These are phyloP conservation scores for Clepsis dumicolana DNA, from an alignment of 2,888 invertebrate genomes.

Conservation along the genomic window DNA sequence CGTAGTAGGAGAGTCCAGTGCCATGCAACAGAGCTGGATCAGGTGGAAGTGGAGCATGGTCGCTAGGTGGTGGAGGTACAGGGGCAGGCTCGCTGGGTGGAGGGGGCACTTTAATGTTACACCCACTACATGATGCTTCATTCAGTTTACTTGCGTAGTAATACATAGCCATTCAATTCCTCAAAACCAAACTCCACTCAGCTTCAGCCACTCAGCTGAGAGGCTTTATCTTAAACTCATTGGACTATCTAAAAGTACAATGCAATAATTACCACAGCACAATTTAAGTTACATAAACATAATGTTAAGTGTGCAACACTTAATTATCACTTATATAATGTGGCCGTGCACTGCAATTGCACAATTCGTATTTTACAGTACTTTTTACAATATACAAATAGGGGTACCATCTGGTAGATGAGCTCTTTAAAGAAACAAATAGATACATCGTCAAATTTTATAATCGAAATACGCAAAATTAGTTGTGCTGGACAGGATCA, in stretches of 20 bases:
- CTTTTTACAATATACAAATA: neutral
- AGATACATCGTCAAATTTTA: constrained; percentile 17
- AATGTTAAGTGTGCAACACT: constrained; percentile 19
- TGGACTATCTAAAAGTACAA: constrained; percentile 56
- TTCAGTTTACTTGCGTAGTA: constrained; percentile 90
- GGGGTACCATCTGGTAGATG: constrained; percentile 27
- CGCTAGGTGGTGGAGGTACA: constrained; percentile 68
- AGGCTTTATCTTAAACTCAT: constrained; percentile 62
- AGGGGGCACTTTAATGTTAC: constrained; percentile 78
- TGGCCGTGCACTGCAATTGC: constrained; percentile 14
- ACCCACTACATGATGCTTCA: constrained; percentile 88
- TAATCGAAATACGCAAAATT: constrained; percentile 3
- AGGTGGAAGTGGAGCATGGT: constrained; percentile 71
- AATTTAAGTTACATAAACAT: constrained; percentile 35
- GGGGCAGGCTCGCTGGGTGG: constrained; percentile 69
- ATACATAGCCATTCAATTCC: constrained; percentile 88
- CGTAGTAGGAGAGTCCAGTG: constrained; percentile 78
- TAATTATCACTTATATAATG: constrained; percentile 33
- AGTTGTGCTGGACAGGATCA: neutral
- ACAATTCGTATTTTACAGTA: neutral
- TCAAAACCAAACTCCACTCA: constrained; percentile 57
- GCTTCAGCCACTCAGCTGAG: constrained; percentile 54
- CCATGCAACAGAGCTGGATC: constrained; percentile 71
- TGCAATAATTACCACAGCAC: constrained; percentile 16
- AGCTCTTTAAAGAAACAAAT: constrained; percentile 17